Base-by-base conservation (phyloP, 2,113 vertebrate genomes). In the Syngnathus floridae region DNA sequence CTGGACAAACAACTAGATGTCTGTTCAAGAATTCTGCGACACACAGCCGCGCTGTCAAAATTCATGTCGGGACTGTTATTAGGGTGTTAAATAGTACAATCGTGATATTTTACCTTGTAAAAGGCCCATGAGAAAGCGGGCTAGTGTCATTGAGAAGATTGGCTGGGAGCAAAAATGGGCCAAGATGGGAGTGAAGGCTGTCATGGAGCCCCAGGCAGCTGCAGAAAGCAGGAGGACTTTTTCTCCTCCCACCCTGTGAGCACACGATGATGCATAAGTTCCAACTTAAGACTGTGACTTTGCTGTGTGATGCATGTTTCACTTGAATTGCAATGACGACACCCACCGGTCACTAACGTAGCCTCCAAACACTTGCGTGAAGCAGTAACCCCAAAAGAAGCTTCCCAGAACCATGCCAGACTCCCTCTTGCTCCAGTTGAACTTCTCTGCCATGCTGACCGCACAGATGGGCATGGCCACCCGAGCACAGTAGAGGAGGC, bases 371-470 rank as follows among this genome's bases (percentile, higher is more conserved):
- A 98, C 90, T 86, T 99, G 97, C 0, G 96, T 98, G 86, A 99
- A 81, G 87, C 95, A 97, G 89, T 96, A 98, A 37, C 95, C 96
- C 96, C 96, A 98, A 89, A 99, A 99, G 89, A 97, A 98, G 90
- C 96, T 97, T 83, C 97, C 94, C 71, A 99, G 92, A 64, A 93
- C 92, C 2, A 96, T 70, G 9, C 96, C 94, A 0, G 94, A 93
- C 71, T 98, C 94, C 62, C 90, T 93, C 90, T 97, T 97, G 90
- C 90, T 93, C 96, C 97, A 99, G 65, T 70, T 56, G 40, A 97
- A 98, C 89, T 87, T 76, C 46, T 92, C 88, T 37, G 94, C 94
- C 88, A 98, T 92, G 76, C 90, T 89, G 13, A 93, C 88, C 0
- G 92, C 84, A 10, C 95, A 97, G 87, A 99, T 91, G 31, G 97